Evolutionary conservation across 2,113 vertebrate genomes (phyloP).

Genomic region (Macrotis lagotis): DNA sequence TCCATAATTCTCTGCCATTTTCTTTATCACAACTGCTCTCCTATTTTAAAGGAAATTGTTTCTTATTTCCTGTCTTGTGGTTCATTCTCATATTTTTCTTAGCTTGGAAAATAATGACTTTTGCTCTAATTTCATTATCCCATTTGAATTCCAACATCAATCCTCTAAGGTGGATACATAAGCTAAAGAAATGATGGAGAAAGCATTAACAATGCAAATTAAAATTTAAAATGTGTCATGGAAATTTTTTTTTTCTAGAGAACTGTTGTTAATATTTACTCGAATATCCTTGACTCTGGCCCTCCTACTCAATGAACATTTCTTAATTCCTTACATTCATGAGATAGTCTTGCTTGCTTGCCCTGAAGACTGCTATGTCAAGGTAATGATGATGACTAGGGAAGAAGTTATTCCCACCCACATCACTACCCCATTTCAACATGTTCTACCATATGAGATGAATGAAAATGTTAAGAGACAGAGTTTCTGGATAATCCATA

Average conservation of each 20-base stretch:
- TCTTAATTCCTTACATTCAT: neutral
- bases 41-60: neutral
- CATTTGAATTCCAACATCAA: neutral
- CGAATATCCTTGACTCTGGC: neutral
- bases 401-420: neutral
- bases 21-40: neutral
- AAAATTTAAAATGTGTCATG: neutral
- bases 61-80: neutral
- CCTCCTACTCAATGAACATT: neutral
- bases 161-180: too few relatives aligned
- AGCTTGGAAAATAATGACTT: neutral
- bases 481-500: too few relatives aligned
- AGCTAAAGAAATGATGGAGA: neutral
- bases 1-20: neutral
- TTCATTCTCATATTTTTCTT: neutral
- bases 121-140: neutral
- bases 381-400: neutral
- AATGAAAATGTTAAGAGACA: too few relatives aligned
- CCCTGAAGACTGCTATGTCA: neutral
- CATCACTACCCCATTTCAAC: neutral
- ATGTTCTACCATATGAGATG: neutral
- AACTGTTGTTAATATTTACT: neutral
- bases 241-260: neutral
- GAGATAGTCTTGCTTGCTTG: neutral
- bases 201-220: neutral